These are phyloP conservation scores for Macaria liturata DNA, from an alignment of 2,888 invertebrate species.

Conservation along the genomic window DNA sequence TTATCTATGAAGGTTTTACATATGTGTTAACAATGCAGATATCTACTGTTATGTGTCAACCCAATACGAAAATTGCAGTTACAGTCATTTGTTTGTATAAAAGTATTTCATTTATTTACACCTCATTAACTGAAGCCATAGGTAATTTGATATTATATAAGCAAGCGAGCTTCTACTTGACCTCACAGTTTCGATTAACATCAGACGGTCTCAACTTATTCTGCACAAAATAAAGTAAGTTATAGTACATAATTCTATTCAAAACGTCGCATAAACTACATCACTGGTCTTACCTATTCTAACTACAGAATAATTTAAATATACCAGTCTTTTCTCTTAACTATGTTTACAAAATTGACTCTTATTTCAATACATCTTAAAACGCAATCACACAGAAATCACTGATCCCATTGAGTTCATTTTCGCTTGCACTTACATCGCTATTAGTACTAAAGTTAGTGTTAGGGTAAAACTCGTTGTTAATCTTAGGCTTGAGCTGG, in stretches of 20 bases:
- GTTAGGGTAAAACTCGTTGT: conserved; percentile 48
- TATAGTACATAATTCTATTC: background rate
- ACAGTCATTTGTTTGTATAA: no score
- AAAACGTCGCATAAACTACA: conserved; percentile 27
- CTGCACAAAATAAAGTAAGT: no score
- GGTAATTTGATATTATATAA: no score
- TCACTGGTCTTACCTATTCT: conserved; percentile 33
- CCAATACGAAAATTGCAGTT: no score
- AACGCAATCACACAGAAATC: conserved; percentile 32
- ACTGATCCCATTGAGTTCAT: conserved; percentile 30
- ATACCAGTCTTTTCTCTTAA: conserved; percentile 72
- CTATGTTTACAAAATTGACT: conserved; percentile 39
- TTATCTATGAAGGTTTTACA: no score
- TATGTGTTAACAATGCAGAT: no score
- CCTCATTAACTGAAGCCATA: no score
- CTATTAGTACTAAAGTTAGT: conserved; percentile 46
- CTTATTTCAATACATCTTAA: conserved; percentile 23
- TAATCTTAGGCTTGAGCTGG: conserved; percentile 50
- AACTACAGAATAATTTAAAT: conserved; percentile 57
- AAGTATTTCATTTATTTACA: no score
- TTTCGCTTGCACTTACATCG: conserved; percentile 33
- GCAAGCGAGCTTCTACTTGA: no score
- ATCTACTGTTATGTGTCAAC: no score
- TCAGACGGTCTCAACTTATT: no score
- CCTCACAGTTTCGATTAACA: no score